A percentile compares a stretch with the other conserved stretches of the same genome.
These are phyloP conservation scores for Phylloscopus whistleri DNA, from an alignment of 2,113 vertebrate genomes.

Conservation along the genomic window DNA sequence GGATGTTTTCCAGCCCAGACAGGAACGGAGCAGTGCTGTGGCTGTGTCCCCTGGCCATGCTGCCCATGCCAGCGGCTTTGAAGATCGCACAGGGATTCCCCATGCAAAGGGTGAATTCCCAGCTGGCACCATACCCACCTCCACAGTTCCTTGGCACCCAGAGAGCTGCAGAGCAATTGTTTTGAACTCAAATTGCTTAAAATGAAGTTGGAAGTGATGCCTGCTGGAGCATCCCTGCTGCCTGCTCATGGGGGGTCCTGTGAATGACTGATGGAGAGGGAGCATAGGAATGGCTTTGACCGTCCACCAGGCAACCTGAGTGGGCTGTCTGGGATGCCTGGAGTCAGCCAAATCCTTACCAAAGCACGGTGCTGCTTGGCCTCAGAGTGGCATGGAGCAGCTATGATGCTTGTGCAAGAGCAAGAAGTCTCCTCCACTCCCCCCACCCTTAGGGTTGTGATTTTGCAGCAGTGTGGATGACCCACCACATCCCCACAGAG, in stretches of 20 bases:
- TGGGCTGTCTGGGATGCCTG: neutral
- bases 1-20: neutral
- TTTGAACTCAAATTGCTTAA: neutral
- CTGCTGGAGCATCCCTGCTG: neutral
- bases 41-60: neutral
- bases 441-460: accelerated
- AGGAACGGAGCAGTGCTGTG: accelerated
- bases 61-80: neutral
- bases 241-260: neutral
- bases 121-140: neutral
- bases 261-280: neutral
- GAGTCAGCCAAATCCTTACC: neutral
- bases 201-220: neutral
- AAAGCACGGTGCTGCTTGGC: neutral
- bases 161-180: neutral
- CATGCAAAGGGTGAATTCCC: conserved; percentile 20
- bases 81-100: conserved; percentile 35
- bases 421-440: neutral
- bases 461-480: accelerated
- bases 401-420: neutral
- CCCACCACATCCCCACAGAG: neutral
- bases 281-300: neutral
- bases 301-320: neutral
- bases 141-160: neutral
- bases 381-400: neutral